phyloP scores from a whole-genome alignment of 2,888 invertebrate species.

The Drosophila maculinotata region DNA sequence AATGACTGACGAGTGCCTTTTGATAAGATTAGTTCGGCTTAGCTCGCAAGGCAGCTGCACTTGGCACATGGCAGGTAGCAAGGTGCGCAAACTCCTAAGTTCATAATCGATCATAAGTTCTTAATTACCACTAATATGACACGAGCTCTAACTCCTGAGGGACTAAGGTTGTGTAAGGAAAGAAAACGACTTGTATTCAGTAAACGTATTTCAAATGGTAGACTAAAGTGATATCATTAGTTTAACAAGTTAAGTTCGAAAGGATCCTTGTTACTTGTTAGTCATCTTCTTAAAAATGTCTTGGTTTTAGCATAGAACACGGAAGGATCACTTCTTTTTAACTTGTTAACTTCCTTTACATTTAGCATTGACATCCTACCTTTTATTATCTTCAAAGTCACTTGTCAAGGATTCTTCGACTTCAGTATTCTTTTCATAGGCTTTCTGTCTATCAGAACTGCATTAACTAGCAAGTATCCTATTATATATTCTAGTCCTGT shows the following conservation, averaged over 20 bases:
- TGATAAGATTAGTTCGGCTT: conserved; percentile 73
- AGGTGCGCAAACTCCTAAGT: conserved; percentile 34
- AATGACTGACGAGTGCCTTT: conserved; percentile 60
- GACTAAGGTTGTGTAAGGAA: background rate
- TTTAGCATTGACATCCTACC: background rate
- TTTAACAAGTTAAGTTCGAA: no score
- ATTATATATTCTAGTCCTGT: conserved; percentile 18
- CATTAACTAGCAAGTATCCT: conserved; percentile 3
- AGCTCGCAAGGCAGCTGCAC: conserved; percentile 41
- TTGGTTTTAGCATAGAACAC: no score
- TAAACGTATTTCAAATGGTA: background rate
- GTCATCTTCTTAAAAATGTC: no score
- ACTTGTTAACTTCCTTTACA: background rate
- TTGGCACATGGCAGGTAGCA: conserved; percentile 56
- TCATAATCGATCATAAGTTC: conserved; percentile 70
- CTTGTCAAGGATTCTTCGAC: background rate
- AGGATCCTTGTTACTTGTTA: no score
- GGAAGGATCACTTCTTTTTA: no score
- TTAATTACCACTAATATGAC: conserved; percentile 67
- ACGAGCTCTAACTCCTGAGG: conserved; percentile 5
- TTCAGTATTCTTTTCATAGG: background rate
- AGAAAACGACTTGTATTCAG: background rate
- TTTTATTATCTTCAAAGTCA: background rate
- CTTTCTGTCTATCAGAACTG: conserved; percentile 18
- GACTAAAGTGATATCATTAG: no score